Base-by-base conservation (phyloP, 2,888 invertebrate species). In the Acleris emargana region DNA sequence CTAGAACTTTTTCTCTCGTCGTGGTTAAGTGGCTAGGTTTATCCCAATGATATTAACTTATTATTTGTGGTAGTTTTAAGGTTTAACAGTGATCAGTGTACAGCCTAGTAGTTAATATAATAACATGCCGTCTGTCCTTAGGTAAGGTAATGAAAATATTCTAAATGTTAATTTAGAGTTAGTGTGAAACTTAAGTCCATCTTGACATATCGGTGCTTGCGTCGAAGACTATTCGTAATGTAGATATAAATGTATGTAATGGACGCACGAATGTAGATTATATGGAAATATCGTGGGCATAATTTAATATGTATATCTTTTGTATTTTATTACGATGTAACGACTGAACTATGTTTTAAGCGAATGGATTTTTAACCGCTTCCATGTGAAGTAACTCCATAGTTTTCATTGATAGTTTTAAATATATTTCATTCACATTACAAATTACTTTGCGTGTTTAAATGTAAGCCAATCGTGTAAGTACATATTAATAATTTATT, bases 171-270 rank as follows among this genome's bases (percentile, higher is more conserved):
- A 73, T 71, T 69, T 77, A 75, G 79, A 76, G 72, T 70, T 82
- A 79, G 77, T 70, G 67, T 74, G 80, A 77, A 68, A 62, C 18
- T 66, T 73, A 88, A 89, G 89, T 91, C 89, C 89, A 91, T 87
- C 80, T 87, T 79, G 79, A 91, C 91, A 91, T 91, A 91, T 91
- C 91, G 91, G 91, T 91, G 91, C 91, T 91, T 90, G 84, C 79
- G 82, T 82, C 83, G 82, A 83, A 83, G 80, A 75, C 43, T 42
- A 59, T 43, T 54, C 64, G 54, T 64, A 64, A 62, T 42, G 59
- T 64, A 64, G 64, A 54, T 64, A 50, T 64, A 64, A 25, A 25
- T 64, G 28, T 50, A 64, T 55, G 47, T 59, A 53, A 54, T 45
- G 25, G 49, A 55, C 59, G 59, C 62, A 43, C 59, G 60, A 49